Evolutionary conservation across 2,888 invertebrate genomes (phyloP).

Genomic region (Netelia virgata): DNA sequence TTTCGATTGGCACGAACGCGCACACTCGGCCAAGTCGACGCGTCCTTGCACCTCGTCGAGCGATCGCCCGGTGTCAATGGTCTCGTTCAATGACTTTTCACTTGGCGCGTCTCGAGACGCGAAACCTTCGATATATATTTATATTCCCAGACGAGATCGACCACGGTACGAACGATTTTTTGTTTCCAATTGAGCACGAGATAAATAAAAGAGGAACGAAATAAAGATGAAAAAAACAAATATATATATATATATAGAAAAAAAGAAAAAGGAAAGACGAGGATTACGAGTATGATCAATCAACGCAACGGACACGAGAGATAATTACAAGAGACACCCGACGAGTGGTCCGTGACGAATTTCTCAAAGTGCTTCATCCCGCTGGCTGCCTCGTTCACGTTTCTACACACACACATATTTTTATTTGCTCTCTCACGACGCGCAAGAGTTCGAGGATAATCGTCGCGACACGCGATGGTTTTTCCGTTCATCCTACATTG

Average conservation of each 20-base stretch:
- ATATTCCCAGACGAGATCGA: not conserved
- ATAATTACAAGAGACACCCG: slow-evolving; percentile 51
- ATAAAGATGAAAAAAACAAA: not conserved
- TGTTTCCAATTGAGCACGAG: not conserved
- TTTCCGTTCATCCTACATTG: slow-evolving; percentile 44
- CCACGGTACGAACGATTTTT: not conserved
- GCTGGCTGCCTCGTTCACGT: slow-evolving; percentile 22
- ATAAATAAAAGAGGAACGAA: not conserved
- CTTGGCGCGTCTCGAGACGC: not conserved
- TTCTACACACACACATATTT: slow-evolving; percentile 2
- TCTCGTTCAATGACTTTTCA: slow-evolving; percentile 60
- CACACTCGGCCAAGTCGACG: slow-evolving; percentile 49
- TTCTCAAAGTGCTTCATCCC: slow-evolving; percentile 31
- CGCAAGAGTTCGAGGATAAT: slow-evolving; percentile 33
- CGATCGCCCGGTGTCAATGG: slow-evolving; percentile 55
- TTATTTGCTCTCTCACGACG: slow-evolving; percentile 33
- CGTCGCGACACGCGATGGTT: slow-evolving; percentile 61
- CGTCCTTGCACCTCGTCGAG: slow-evolving; percentile 60
- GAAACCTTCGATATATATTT: slow-evolving; percentile 40
- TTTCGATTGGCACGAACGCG: slow-evolving; percentile 52
- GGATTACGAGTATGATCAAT: slow-evolving; percentile 36
- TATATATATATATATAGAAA: no score
- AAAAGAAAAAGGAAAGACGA: slow-evolving; percentile 14
- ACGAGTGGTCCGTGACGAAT: slow-evolving; percentile 58
- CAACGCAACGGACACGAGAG: slow-evolving; percentile 36